A percentile compares a stretch with the other conserved stretches of the same genome.
phyloP scores from a whole-genome alignment of 1,140 invertebrate genomes.

The Mya arenaria region DNA sequence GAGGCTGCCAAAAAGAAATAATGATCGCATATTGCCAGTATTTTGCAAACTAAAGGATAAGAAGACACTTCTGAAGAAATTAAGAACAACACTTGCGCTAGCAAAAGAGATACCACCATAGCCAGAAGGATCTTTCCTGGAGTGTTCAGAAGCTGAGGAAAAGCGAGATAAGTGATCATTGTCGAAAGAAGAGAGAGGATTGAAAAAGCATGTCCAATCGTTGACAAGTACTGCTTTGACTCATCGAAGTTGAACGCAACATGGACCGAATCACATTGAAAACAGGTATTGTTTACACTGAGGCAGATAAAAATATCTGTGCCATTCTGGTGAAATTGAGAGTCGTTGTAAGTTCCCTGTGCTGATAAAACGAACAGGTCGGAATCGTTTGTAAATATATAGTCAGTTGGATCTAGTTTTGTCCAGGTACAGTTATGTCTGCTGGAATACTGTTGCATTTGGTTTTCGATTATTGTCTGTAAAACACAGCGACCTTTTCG shows the following conservation, averaged over 20 bases:
- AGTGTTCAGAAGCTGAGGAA: slow-evolving; percentile 81
- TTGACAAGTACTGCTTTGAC: slow-evolving; percentile 56
- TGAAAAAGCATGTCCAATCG: slow-evolving; percentile 61
- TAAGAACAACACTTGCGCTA: slow-evolving; percentile 81
- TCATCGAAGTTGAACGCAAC: slow-evolving; percentile 37
- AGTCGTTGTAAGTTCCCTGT: slow-evolving; percentile 6
- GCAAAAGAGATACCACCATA: slow-evolving; percentile 79
- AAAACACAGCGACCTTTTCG: slow-evolving; percentile 38
- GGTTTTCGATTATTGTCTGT: no score
- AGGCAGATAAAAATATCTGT: slow-evolving; percentile 16
- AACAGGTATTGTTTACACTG: not conserved
- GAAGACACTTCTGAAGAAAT: slow-evolving; percentile 65
- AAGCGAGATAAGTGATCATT: slow-evolving; percentile 77
- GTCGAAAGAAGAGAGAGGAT: slow-evolving; percentile 58
- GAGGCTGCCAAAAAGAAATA: slow-evolving; percentile 83
- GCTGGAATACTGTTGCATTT: no score
- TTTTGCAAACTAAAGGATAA: slow-evolving; percentile 50
- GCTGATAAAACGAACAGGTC: slow-evolving; percentile 9
- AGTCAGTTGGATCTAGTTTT: slow-evolving; percentile 31
- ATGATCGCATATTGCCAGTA: slow-evolving; percentile 81
- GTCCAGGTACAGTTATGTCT: not conserved
- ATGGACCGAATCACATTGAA: not conserved
- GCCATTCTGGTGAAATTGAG: slow-evolving; percentile 16
- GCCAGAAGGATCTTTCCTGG: slow-evolving; percentile 82
- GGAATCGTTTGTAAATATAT: slow-evolving; percentile 30